Conservation (phyloP, 2,797 vertebrate species). For the Esox masquinongy region DNA sequence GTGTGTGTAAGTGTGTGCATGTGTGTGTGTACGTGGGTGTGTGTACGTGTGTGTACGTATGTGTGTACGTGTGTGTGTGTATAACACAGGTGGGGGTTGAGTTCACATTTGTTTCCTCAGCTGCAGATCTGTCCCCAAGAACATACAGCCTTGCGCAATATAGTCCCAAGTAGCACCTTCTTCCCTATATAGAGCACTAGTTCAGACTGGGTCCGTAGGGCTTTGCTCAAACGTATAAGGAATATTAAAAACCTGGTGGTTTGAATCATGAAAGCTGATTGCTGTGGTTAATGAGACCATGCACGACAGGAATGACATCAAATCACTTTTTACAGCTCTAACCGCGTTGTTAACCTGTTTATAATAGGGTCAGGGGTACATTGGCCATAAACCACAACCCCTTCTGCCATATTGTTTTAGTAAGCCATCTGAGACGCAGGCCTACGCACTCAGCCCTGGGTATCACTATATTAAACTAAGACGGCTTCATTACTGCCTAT, state of each 20-base stretch:
- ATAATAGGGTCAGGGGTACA: no score
- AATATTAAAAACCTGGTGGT: not conserved
- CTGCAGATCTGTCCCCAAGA: conserved; percentile 43
- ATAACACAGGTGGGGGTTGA: conserved; percentile 61
- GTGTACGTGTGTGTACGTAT: conserved; percentile 25
- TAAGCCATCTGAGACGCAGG: not conserved
- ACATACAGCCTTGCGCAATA: conserved; percentile 26
- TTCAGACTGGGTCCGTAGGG: not conserved
- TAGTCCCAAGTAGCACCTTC: not conserved
- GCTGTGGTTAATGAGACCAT: no score
- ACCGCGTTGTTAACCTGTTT: no score
- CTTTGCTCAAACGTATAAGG: not conserved
- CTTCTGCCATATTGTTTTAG: not conserved
- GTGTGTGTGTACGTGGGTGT: conserved; percentile 25
- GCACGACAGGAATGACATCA: no score
- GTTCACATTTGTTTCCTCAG: conserved; percentile 62
- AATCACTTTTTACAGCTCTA: no score
- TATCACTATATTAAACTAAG: conserved; percentile 21
- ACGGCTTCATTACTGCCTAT: conserved; percentile 22
- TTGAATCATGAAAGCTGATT: no score
- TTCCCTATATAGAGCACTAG: not conserved
- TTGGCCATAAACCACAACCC: no score
- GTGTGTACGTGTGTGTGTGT: conserved; percentile 20
- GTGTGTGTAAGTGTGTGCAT: conserved; percentile 33
- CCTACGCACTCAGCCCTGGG: conserved; percentile 2